Evolutionary conservation across 92 coral and sea anemone species (phyloP), one percentile per base, ranked within the genome.

Genomic region (Bergia sp.): DNA sequence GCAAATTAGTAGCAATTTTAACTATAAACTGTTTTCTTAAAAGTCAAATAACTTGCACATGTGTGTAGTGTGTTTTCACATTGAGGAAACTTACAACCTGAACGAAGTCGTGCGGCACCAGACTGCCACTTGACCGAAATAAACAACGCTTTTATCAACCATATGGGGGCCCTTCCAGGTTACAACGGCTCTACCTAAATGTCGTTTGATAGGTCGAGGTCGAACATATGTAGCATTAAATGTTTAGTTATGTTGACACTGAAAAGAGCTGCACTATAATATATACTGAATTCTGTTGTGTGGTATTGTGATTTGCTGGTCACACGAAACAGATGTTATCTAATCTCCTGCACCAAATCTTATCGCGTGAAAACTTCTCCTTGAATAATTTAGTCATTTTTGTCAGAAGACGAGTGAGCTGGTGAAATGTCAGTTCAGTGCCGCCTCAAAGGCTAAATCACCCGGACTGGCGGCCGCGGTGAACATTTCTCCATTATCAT

Each of bases 121-220:
- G 37, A 61, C 49, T 20, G 85, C 73, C 81, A 58, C 72, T 81
- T 81, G 72, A 39, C 85, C 49, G 73, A 38, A 38, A 58, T 81
- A 81, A 57, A 79, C 67, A 79, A 10, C 23, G 36, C 81, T 43
- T 16, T 61, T 81, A 61, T 81, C 73, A 61, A 7, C 44, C 49
- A 16, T 37, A n/a, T 61, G 74, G 41, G 29, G 37, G 29, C 15
- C 36, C 16, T 10, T 2, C 1, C 58, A 53, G 58, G 55, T 57
- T 39, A 18, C 13, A 38, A 7, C 4, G 37, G 1, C 49, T 58
- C 37, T 53, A 6, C 37, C 6, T 36, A 37, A 79, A 38, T 21
- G 69, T 79, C 66, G 16, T 39, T 81, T 16, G 29, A 8, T 1
- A 40, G 79, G 20, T 16, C 36, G 85, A 20, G 74, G 85, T 61